Conservation (phyloP, 2,113 vertebrate species). For the Ranitomeya imitator region DNA sequence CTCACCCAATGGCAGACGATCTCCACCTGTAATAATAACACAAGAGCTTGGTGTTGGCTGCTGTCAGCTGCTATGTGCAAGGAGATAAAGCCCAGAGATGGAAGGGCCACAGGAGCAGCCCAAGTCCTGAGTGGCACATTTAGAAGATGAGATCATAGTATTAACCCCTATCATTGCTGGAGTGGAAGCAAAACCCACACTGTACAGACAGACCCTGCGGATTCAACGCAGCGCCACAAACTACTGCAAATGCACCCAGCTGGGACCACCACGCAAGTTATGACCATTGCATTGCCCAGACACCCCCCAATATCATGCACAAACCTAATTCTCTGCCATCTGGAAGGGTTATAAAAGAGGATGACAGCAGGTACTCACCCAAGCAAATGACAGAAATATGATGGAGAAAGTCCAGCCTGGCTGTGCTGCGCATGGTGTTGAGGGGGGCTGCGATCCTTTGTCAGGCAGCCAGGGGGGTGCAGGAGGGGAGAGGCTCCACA, state of each 20-base stretch:
- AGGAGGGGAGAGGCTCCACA: constrained; percentile 54
- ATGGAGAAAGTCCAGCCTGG: constrained; percentile 42
- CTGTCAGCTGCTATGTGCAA: background rate
- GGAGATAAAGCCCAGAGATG: background rate
- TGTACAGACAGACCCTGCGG: background rate
- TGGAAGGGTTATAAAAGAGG: background rate
- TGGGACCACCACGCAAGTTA: background rate
- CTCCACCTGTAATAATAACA: background rate
- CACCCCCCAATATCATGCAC: background rate
- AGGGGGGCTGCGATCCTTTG: constrained; percentile 39
- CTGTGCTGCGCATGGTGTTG: constrained; percentile 36
- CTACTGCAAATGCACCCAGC: background rate
- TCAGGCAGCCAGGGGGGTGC: constrained; percentile 48
- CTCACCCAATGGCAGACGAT: background rate
- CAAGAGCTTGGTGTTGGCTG: background rate
- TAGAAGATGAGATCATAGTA: constrained; percentile 55
- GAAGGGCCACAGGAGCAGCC: constrained; percentile 24
- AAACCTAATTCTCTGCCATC: background rate
- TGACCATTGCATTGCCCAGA: background rate
- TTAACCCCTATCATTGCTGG: constrained; percentile 50
- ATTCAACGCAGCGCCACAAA: background rate
- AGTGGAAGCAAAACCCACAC: background rate
- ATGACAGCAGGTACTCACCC: constrained; percentile 29
- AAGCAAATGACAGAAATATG: constrained; percentile 46
- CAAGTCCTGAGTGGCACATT: constrained; percentile 14